phyloP scores from a whole-genome alignment of 2,797 vertebrate species.

The Molothrus ater region DNA sequence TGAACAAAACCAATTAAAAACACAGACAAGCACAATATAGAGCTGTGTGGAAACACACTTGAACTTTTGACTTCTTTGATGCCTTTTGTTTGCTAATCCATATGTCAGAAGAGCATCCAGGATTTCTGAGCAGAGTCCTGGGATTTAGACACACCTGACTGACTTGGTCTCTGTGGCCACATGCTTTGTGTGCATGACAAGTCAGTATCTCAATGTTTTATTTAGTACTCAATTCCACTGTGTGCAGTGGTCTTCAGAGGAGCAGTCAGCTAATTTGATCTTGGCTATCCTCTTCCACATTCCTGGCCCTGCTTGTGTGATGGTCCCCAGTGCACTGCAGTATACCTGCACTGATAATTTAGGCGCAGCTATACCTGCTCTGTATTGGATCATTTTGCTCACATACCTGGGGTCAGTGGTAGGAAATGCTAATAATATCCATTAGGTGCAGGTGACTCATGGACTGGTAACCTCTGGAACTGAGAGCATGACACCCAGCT shows the following conservation, averaged over 20 bases:
- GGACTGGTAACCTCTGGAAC: fast-evolving
- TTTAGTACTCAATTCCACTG: neutral
- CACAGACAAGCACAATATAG: neutral
- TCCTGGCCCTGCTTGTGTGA: neutral
- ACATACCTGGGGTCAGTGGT: neutral
- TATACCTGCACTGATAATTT: neutral
- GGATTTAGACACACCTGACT: conserved; percentile 36
- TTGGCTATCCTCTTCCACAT: neutral
- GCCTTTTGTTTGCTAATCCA: conserved; percentile 56
- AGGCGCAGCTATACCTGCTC: neutral
- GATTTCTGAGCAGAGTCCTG: conserved; percentile 10
- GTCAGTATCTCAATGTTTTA: neutral
- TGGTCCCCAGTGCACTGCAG: neutral
- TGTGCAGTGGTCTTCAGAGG: neutral
- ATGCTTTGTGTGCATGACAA: neutral
- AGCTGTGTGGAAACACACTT: neutral
- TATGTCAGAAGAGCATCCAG: conserved; percentile 1
- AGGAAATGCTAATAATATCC: neutral
- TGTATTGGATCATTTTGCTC: neutral
- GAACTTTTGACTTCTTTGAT: conserved; percentile 46
- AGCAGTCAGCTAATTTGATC: neutral
- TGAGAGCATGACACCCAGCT: fast-evolving
- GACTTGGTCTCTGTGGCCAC: neutral
- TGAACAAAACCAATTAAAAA: neutral
- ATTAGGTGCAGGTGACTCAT: neutral